phyloP scores from a whole-genome alignment of 2,797 vertebrate species.

The Channa striata region DNA sequence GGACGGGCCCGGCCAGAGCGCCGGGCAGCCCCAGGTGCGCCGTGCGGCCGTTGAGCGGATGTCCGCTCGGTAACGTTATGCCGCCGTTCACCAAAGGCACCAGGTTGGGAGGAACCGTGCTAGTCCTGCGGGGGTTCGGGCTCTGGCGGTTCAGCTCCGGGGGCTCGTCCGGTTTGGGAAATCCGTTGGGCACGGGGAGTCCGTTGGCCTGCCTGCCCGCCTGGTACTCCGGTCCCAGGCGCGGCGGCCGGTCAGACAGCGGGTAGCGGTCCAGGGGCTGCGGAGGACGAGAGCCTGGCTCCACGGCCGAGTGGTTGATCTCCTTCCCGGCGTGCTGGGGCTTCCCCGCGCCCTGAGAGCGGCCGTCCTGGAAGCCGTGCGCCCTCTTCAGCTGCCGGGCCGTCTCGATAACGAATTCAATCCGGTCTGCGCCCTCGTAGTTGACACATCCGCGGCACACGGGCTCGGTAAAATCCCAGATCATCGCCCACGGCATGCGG shows the following conservation, averaged over 20 bases:
- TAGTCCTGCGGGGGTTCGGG: constrained; percentile 89
- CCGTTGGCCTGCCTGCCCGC: constrained; percentile 85
- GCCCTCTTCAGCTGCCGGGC: constrained; percentile 92
- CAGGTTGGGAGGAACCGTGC: constrained; percentile 86
- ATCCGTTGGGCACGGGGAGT: constrained; percentile 89
- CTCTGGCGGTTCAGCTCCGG: constrained; percentile 95
- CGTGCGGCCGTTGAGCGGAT: constrained; percentile 86
- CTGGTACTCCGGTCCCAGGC: constrained; percentile 82
- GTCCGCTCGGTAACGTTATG: constrained; percentile 71
- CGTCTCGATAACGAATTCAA: constrained; percentile 92
- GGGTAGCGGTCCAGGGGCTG: constrained; percentile 92
- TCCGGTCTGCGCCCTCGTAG: constrained; percentile 93
- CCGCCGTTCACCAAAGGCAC: constrained; percentile 89
- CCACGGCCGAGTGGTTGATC: constrained; percentile 79
- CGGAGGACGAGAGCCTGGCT: constrained; percentile 81
- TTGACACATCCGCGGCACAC: constrained; percentile 93
- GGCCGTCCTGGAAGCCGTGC: constrained; percentile 90
- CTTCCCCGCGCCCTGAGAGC: constrained; percentile 80
- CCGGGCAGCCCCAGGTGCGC: constrained; percentile 83
- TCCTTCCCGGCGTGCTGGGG: constrained; percentile 83
- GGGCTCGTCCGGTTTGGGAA: constrained; percentile 91
- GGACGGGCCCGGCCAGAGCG: constrained; percentile 62
- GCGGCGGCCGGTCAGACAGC: constrained; percentile 86
- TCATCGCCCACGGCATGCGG: constrained; percentile 96
- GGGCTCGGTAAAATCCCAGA: constrained; percentile 93